Evolutionary conservation across 2,113 vertebrate genomes (phyloP).

Genomic region (Mormoops blainvillei): DNA sequence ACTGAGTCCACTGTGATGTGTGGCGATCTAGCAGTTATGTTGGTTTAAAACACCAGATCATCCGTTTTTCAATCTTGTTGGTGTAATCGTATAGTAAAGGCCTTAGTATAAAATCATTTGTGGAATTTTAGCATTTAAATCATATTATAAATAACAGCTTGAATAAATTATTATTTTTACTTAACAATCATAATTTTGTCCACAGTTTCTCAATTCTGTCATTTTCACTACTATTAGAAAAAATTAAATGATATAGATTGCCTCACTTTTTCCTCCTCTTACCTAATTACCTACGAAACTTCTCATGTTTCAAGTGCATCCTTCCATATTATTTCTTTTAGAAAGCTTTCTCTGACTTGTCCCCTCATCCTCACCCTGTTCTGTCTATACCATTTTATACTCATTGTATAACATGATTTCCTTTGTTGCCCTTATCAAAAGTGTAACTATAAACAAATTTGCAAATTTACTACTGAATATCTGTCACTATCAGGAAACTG

Average conservation of each 20-base stretch:
- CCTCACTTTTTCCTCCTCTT: neutral
- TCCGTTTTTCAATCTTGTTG: neutral
- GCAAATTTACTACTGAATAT: neutral
- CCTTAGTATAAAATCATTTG: neutral
- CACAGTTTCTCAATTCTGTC: neutral
- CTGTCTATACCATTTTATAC: neutral
- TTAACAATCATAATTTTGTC: neutral
- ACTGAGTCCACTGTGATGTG: neutral
- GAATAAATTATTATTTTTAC: neutral
- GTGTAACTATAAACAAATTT: neutral
- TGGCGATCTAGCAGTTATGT: neutral
- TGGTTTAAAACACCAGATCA: neutral
- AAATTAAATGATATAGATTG: neutral
- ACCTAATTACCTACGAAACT: neutral
- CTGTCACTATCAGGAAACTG: neutral
- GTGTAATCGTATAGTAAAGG: neutral
- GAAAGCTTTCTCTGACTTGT: neutral
- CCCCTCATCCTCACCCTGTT: neutral
- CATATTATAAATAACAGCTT: neutral
- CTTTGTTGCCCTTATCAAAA: neutral
- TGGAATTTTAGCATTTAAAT: neutral
- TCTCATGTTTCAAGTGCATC: neutral
- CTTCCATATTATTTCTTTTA: neutral
- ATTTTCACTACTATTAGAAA: neutral
- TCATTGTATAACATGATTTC: neutral